phyloP scores from a whole-genome alignment of 37 sponge, comb jelly and placozoan species.

The Spongia lamella region DNA sequence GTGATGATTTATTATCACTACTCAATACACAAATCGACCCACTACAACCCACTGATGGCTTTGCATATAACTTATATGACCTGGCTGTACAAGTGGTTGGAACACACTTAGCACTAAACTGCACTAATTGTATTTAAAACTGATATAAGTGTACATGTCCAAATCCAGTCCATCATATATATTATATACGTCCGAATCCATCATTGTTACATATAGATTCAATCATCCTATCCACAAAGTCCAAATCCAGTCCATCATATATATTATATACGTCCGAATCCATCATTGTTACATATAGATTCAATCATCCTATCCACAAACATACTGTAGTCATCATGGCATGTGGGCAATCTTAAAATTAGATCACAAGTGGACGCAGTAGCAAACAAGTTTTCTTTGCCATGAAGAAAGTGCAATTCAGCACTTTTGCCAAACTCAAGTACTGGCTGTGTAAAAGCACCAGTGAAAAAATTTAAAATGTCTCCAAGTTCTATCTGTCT shows the following conservation, averaged over 20 bases:
- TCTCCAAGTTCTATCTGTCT: not conserved
- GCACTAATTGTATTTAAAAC: no score
- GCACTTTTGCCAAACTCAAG: slow-evolving; percentile 9
- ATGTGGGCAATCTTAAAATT: slow-evolving; percentile 20
- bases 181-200: no score
- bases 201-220: no score
- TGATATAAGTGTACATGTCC: no score
- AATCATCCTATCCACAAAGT: no score
- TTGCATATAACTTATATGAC: not conserved
- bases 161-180: no score
- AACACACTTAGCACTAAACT: no score
- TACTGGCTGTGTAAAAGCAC: slow-evolving; percentile 4
- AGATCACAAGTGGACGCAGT: slow-evolving; percentile 34
- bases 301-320: slow-evolving; percentile 7
- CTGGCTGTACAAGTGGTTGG: not conserved
- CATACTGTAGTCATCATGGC: slow-evolving; percentile 4
- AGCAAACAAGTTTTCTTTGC: not conserved
- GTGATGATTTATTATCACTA: not conserved
- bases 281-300: not conserved
- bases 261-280: no score
- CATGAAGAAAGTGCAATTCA: not conserved
- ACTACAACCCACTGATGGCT: not conserved
- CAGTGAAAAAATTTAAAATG: slow-evolving; percentile 17
- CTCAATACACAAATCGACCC: not conserved
- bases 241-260: no score